Base-by-base conservation (phyloP, 2,888 invertebrate genomes). In the Drosophila nr. medialis region DNA sequence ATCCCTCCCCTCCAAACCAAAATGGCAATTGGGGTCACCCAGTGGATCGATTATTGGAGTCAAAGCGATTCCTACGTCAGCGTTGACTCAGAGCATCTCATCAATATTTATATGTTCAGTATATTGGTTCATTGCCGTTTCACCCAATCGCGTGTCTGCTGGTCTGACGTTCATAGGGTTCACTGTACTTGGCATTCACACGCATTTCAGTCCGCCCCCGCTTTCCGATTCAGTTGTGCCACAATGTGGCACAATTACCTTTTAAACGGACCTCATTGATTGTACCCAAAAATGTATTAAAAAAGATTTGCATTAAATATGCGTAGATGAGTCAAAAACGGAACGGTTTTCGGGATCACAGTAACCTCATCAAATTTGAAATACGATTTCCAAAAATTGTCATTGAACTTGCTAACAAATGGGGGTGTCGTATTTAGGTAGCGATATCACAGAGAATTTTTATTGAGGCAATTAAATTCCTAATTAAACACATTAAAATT, bases 211-310 rank as follows among this genome's bases (percentile, higher is more conserved):
- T 29, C 55, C 58, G 29, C 56, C 71, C 27, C 50, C 42, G 42
- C 18, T 30, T 50, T 36, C 18, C 29, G 15, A 18, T 21, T 45
- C 48, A 5, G 40, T 61, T 65, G 24, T 54, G 40, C 72, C 29
- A 24, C 59, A 71, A 89, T 86, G 86, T 86, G 86, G 73, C 73
- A 85, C 87, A 85, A 86, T 84, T 80, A 74, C 85, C 68, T 77
- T 86, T 84, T 87, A 86, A 89, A 71, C 84, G 75, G 55, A 45
- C 42, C 64, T 69, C 55, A 71, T 75, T 69, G 75, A 80, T 64
- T 68, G 58, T 34, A 38, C 27, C 15, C 64, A 70, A 50, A 49
- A 65, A 72, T 68, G 53, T 42, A 50, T 38, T 36, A 48, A 59
- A 21, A 21, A 7, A n/a, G 4, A 42, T 63, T 61, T 60, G 30